Percentiles rank a stretch among this genome's conserved stretches.
phyloP scores from a whole-genome alignment of 2,888 invertebrate genomes.

The Heliconius hortense region DNA sequence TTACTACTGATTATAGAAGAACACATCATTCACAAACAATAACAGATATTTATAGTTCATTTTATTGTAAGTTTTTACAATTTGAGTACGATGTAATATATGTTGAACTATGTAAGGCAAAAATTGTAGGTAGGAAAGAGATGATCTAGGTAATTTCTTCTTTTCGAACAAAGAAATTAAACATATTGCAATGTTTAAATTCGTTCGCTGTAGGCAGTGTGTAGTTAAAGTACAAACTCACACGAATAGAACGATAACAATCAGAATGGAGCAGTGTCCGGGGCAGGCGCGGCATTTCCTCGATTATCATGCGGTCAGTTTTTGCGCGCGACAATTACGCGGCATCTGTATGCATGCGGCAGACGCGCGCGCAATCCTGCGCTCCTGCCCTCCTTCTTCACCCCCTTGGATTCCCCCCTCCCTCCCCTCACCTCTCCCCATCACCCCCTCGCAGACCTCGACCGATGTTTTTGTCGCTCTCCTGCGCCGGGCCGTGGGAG shows the following conservation, averaged over 20 bases:
- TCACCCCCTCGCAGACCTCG: conserved; percentile 49
- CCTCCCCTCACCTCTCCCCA: conserved; percentile 44
- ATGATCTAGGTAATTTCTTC: no score
- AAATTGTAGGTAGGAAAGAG: no score
- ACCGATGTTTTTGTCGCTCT: conserved; percentile 50
- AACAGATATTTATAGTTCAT: no score
- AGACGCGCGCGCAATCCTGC: conserved; percentile 51
- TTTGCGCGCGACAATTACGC: conserved; percentile 70
- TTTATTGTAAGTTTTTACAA: no score
- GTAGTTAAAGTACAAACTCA: neutral
- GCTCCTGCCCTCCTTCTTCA: conserved; percentile 46
- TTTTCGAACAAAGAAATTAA: no score
- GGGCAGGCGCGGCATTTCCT: conserved; percentile 63
- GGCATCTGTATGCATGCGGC: conserved; percentile 74
- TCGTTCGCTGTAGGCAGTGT: neutral
- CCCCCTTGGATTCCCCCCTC: conserved; percentile 45
- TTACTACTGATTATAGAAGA: no score
- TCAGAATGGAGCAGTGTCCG: conserved; percentile 42
- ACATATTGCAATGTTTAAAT: neutral
- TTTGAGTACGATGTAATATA: no score
- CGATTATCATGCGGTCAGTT: conserved; percentile 71
- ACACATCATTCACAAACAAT: no score
- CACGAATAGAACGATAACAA: conserved; percentile 41
- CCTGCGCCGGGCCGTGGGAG: conserved; percentile 57
- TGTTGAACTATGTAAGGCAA: no score